Evolutionary conservation across 1,140 invertebrate species (phyloP).

Genomic region (Drosophila azteca): DNA sequence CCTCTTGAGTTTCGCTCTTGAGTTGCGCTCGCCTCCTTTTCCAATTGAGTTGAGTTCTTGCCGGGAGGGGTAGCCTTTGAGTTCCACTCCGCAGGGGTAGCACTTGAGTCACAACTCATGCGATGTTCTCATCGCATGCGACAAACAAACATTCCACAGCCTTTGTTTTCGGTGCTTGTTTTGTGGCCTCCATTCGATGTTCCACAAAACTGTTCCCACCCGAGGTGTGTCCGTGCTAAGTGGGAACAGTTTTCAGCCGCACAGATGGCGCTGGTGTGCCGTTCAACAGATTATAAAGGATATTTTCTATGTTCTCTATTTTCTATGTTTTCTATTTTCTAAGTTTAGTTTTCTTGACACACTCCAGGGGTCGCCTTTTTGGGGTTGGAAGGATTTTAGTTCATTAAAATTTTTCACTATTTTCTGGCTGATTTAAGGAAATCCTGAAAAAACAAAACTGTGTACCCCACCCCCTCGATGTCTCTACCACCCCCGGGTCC

Average conservation of each 20-base stretch:
- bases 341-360: rapidly evolving
- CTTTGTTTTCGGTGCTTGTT: neutral
- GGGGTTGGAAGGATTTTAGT: too few species aligned
- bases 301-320: neutral
- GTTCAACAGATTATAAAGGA: conserved; percentile 14
- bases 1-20: conserved; percentile 1
- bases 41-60: neutral
- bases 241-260: conserved; percentile 35
- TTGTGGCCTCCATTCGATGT: conserved; percentile 5
- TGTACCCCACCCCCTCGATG: neutral
- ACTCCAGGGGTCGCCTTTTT: conserved; percentile 1
- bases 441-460: neutral
- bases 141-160: neutral
- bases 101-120: conserved; percentile 2
- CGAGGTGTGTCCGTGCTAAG: conserved; percentile 30
- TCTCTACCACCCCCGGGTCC: neutral
- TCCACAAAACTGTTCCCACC: conserved; percentile 33
- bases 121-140: conserved; percentile 43
- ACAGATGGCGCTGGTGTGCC: conserved; percentile 39
- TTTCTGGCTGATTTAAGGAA: conserved; percentile 22
- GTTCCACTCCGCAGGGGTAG: neutral
- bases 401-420: neutral
- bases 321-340: conserved; percentile 1
- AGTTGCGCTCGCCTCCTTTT: conserved; percentile 7
- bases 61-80: conserved; percentile 24